Evolutionary conservation across 1,140 invertebrate genomes (phyloP), one percentile per base, ranked within the genome.

Genomic region (Mercenaria mercenaria): DNA sequence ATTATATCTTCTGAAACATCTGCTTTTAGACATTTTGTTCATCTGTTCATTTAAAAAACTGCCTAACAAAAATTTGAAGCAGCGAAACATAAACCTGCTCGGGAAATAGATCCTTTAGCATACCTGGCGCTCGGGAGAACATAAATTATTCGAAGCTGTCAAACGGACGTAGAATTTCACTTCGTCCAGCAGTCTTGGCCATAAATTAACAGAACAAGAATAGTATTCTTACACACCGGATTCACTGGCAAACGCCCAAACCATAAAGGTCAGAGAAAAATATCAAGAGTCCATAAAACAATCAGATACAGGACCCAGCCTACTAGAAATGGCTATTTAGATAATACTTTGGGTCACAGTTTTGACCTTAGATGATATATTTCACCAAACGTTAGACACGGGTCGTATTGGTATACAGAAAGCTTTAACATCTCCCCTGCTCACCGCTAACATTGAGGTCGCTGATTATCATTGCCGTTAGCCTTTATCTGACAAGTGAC

Each of bases 241-340:
- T 59, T 39, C 59, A 76, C 84, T 88, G 86, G 74, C 86, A 79
- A 69, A 88, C 86, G 76, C 86, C 86, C 77, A 88, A 79, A 88
- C 84, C 86, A 81, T 47, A 56, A 74, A 81, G 86, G 86, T 88
- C 76, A 88, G 64, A 67, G 32, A 29, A 23, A 64, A 67, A 88
- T n/a, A 79, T 88, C 76, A 79, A 34, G 76, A 56, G 26, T 13
- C 86, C 41, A 88, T 88, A 88, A 88, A 88, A 72, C 86, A 81
- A 80, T 80, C 86, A 34, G 59, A 81, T 47, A 81, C 61, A 43
- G 41, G 59, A 43, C 61, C 77, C 76, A 81, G 59, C 86, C 74
- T 52, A 61, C 43, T 43, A 41, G 29, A 69, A 88, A 88, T 88
- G 86, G 86, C 86, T 79, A 88, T 88, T 88, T 81, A 88, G 86